Evolutionary conservation across 2,113 vertebrate genomes (phyloP).

Genomic region (Trematocara zebra): DNA sequence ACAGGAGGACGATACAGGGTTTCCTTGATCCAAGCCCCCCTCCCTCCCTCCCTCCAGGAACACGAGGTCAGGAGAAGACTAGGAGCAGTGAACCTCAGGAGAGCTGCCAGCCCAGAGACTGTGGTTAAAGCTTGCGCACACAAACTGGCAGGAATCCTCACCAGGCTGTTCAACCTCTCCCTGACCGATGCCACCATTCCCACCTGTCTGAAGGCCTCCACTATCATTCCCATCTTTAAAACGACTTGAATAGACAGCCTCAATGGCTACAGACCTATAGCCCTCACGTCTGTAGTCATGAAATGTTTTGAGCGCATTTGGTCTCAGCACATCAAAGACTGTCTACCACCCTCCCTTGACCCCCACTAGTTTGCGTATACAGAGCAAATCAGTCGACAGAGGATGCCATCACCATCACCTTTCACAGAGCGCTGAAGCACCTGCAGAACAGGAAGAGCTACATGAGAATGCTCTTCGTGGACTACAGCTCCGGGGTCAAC

Average conservation of each 20-base stretch:
- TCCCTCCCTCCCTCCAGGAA: neutral
- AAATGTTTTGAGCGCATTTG: neutral
- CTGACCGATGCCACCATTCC: neutral
- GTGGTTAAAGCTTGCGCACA: neutral
- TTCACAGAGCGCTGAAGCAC: neutral
- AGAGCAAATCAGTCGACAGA: neutral
- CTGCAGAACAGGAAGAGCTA: neutral
- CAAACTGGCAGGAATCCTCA: neutral
- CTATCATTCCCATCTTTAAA: neutral
- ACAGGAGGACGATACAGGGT: neutral
- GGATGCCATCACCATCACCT: neutral
- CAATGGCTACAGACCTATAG: neutral
- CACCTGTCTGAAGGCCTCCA: neutral
- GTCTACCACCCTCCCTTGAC: neutral
- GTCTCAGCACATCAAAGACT: neutral
- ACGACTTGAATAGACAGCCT: neutral
- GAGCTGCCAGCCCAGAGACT: neutral
- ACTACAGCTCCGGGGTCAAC: neutral
- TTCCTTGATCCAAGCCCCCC: neutral
- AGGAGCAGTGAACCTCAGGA: neutral
- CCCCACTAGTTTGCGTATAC: neutral
- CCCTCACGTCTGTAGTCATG: neutral
- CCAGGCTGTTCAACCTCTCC: neutral
- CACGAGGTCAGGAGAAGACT: neutral
- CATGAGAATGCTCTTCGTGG: neutral